These are phyloP conservation scores for Candidula unifasciata DNA, from an alignment of 2,888 invertebrate species.

Conservation along the genomic window DNA sequence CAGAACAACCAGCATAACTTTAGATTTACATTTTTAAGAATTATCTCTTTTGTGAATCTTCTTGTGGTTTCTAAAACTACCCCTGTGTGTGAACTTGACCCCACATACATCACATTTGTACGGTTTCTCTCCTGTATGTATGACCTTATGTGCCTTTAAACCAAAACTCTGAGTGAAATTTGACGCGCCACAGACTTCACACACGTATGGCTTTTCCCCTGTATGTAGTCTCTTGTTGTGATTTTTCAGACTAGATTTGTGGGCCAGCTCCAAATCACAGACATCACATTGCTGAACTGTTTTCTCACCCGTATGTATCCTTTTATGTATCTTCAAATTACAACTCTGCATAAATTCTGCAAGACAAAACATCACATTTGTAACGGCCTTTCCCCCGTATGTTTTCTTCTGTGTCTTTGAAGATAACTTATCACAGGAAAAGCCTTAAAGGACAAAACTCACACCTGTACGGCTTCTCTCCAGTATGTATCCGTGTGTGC, in stretches of 20 bases:
- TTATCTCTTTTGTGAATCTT: constrained; percentile 15
- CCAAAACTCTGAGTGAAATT: neutral
- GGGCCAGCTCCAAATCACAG: neutral
- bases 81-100: neutral
- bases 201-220: neutral
- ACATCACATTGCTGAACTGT: constrained; percentile 22
- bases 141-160: neutral
- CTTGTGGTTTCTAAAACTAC: neutral
- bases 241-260: neutral
- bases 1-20: too few species aligned
- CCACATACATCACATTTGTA: constrained; percentile 24
- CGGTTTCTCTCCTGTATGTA: constrained; percentile 19
- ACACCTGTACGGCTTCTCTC: neutral
- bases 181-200: neutral
- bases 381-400: constrained; percentile 18
- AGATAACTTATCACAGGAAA: neutral
- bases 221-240: neutral
- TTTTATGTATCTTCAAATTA: neutral
- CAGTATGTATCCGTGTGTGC: neutral
- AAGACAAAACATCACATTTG: constrained; percentile 15
- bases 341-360: neutral
- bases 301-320: constrained; percentile 27
- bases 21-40: neutral
- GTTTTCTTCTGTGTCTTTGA: constrained; percentile 6
- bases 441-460: neutral